Base-by-base conservation (phyloP, 1,140 invertebrate species). In the Oreohelix idahoensis region DNA sequence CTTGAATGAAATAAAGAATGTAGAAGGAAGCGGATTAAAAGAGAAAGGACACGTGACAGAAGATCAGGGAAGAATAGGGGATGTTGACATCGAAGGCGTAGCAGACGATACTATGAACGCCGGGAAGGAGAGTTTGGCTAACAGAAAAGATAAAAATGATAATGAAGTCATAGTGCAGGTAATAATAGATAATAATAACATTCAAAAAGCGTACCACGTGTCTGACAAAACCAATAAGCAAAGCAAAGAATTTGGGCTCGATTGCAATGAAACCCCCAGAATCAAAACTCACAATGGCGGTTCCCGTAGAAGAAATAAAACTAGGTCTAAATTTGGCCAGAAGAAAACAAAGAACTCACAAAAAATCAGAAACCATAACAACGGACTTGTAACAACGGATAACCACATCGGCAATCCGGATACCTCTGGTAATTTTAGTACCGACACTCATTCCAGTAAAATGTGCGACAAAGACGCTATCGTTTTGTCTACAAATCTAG, bases 81-180 rank as follows among this genome's bases (percentile, higher is more conserved):
- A n/a, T 45, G 35, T 49, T 42, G 42, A 77, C 0, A 32, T 53
- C 1, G 79, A 81, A 71, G 42, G 63, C 8, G 66, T 71, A 15
- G 63, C 79, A 1, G 79, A 81, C 35, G 79, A 81, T 15, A 38
- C 17, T 38, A 0, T 79, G 66, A 36, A 38, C 32, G 11, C 4
- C 29, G 2, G 4, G 17, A 45, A 74, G 23, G 71, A 1, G 11
- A 26, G n/a, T 42, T 8, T 13, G 4, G 11, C 39, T 42, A 45
- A 74, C 29, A 26, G 20, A 23, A 23, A 23, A 5, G 11, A 74
- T 23, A 45, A 23, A 42, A 29, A 39, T 26, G 39, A 74, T 42
- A 66, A 66, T 10, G 63, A 15, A 32, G 29, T 32, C 5, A 26
- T 58, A 23, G n/a, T 66, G 5, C n/a, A 66, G 17, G 63, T 66